A percentile compares a stretch with the other conserved stretches of the same genome.
phyloP scores from a whole-genome alignment of 1,140 invertebrate genomes.

The Fopius arisanus region DNA sequence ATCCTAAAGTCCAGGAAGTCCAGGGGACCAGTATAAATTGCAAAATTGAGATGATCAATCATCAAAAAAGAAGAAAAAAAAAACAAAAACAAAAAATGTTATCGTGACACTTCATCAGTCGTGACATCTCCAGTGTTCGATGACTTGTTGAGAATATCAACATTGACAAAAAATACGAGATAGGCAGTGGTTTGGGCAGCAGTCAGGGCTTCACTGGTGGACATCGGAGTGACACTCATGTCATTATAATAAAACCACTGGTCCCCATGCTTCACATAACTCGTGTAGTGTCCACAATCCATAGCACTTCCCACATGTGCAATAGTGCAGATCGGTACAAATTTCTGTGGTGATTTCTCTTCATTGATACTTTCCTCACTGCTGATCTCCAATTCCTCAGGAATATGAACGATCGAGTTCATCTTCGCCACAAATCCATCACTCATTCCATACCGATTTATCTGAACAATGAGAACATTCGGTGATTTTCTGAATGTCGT shows the following conservation, averaged over 20 bases:
- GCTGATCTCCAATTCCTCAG: constrained; percentile 42
- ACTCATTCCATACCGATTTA: constrained; percentile 51
- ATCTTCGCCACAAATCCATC: constrained; percentile 51
- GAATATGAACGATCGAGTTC: constrained; percentile 47
- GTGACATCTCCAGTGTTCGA: not conserved
- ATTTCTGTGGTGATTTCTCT: constrained; percentile 32
- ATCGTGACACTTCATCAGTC: not conserved
- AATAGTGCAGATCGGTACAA: constrained; percentile 52
- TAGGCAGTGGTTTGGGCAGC: constrained; percentile 51
- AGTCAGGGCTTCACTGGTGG: constrained; percentile 45
- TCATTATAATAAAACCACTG: constrained; percentile 57
- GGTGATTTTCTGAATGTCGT: constrained; percentile 49
- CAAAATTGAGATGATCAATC: too few species aligned
- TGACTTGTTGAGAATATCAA: not conserved
- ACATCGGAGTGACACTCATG: constrained; percentile 48
- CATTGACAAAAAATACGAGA: constrained; percentile 49
- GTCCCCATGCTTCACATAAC: constrained; percentile 50
- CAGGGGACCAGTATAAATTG: too few species aligned
- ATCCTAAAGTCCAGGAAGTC: too few species aligned
- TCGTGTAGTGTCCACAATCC: constrained; percentile 57
- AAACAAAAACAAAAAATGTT: not conserved
- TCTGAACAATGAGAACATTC: constrained; percentile 51
- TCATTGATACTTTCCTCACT: constrained; percentile 32
- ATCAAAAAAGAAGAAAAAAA: too few species aligned
- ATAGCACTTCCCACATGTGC: constrained; percentile 53